phyloP scores from a whole-genome alignment of 2,888 invertebrate species.

The Dolomedes plantarius region DNA sequence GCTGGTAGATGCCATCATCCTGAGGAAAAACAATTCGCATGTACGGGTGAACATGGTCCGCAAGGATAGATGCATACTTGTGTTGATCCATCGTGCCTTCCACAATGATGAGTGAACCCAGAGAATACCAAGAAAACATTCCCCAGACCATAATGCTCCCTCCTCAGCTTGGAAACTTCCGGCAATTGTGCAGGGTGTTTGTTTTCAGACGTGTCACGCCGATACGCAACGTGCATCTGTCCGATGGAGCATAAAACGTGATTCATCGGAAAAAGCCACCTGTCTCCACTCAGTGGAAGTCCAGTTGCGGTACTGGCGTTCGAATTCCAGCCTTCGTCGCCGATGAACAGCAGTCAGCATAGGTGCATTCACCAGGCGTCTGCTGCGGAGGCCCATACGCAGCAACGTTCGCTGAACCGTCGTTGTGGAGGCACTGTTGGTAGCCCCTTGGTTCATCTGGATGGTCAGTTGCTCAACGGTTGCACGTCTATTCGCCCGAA shows the following conservation, averaged over 20 bases:
- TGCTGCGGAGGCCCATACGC: not conserved
- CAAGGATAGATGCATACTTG: constrained; percentile 16
- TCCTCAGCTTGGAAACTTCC: constrained; percentile 1
- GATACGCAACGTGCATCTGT: not conserved
- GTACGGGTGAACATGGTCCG: not conserved
- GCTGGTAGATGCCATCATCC: constrained; percentile 9
- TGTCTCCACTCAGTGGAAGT: constrained; percentile 14
- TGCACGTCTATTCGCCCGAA: constrained; percentile 3
- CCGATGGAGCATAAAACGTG: constrained; percentile 14
- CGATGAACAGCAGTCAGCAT: not conserved
- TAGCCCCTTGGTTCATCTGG: not conserved
- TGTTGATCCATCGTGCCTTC: constrained; percentile 7
- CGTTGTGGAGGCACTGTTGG: not conserved
- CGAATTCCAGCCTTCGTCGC: not conserved
- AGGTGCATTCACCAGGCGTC: not conserved
- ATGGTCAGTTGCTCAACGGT: constrained; percentile 10
- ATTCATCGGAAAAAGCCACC: not conserved
- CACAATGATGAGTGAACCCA: constrained; percentile 15
- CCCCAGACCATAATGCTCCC: constrained; percentile 19
- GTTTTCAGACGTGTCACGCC: not conserved
- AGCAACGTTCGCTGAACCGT: not conserved
- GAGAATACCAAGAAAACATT: constrained; percentile 22
- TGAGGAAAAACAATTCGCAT: constrained; percentile 3
- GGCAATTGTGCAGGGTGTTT: constrained; percentile 11
- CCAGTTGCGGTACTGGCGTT: not conserved